Evolutionary conservation across 2,797 vertebrate species (phyloP).

Genomic region (Hydrolagus colliei): DNA sequence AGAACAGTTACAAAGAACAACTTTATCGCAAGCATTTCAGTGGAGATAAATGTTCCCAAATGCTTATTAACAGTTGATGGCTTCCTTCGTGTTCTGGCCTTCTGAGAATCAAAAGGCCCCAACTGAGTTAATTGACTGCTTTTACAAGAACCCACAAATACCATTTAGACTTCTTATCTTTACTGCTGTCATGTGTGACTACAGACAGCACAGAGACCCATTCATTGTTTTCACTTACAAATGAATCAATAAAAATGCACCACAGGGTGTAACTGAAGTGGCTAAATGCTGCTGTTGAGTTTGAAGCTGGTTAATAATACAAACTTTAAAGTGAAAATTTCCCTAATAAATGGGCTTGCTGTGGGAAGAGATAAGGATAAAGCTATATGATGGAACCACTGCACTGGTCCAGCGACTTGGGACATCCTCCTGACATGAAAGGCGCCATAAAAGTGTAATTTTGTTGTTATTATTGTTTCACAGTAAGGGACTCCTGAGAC

Average conservation of each 20-base stretch:
- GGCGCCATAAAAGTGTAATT: too few species aligned
- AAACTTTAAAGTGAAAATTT: conserved; percentile 30
- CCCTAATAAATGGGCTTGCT: conserved; percentile 24
- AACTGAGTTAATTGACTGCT: conserved; percentile 26
- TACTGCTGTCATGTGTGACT: conserved; percentile 29
- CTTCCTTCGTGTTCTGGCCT: conserved; percentile 20
- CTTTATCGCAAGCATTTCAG: conserved; percentile 4
- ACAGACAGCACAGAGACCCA: conserved; percentile 15
- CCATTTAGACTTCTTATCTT: conserved; percentile 12
- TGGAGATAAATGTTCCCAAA: conserved; percentile 20
- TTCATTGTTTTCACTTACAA: conserved; percentile 31
- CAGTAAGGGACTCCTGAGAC: conserved; percentile 16
- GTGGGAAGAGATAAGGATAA: conserved; percentile 16
- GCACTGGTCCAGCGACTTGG: background rate
- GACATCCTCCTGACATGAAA: too few species aligned
- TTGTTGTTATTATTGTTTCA: background rate
- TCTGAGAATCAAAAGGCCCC: background rate
- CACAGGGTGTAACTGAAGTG: conserved; percentile 24
- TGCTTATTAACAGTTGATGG: conserved; percentile 24
- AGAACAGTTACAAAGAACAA: background rate
- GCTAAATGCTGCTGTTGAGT: conserved; percentile 26
- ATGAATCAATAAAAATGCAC: conserved; percentile 30
- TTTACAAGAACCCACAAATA: conserved; percentile 17
- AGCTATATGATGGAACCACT: conserved; percentile 19
- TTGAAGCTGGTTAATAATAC: conserved; percentile 22